phyloP scores from a whole-genome alignment of 2,888 invertebrate species.

The Colostygia pectinataria region DNA sequence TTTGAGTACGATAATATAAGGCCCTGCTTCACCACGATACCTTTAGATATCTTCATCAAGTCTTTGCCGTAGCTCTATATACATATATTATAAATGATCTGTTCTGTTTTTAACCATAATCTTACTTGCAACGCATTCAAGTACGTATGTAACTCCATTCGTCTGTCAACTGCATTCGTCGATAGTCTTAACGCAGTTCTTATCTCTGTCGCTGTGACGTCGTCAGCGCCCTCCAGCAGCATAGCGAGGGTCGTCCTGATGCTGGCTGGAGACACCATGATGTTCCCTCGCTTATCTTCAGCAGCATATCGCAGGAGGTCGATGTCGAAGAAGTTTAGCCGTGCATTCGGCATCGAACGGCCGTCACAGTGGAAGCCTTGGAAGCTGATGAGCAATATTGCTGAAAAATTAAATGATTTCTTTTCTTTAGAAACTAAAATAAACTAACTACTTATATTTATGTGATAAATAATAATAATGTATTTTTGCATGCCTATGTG shows the following conservation, averaged over 20 bases:
- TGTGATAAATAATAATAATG: too few species aligned
- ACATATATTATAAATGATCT: too few species aligned
- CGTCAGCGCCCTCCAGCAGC: slow-evolving; percentile 84
- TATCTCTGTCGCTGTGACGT: slow-evolving; percentile 83
- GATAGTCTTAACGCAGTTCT: slow-evolving; percentile 81
- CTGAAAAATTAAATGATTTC: slow-evolving; percentile 42
- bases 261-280: slow-evolving; percentile 86
- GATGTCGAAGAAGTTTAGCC: slow-evolving; percentile 81
- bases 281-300: slow-evolving; percentile 74
- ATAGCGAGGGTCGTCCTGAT: slow-evolving; percentile 85
- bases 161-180: slow-evolving; percentile 54
- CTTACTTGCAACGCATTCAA: slow-evolving; percentile 59
- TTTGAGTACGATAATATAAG: too few species aligned
- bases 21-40: too few species aligned
- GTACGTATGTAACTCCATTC: slow-evolving; percentile 60
- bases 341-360: slow-evolving; percentile 40
- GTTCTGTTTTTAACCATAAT: too few species aligned
- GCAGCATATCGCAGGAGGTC: slow-evolving; percentile 76
- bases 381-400: slow-evolving; percentile 42
- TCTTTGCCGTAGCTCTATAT: too few species aligned
- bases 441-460: too few species aligned
- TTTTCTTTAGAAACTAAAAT: too few species aligned
- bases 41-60: too few species aligned
- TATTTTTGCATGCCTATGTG: too few species aligned
- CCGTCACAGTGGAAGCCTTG: slow-evolving; percentile 47